Evolutionary conservation across 64 coral and sea anemone genomes (phyloP).

Genomic region (Stylophora pistillata): DNA sequence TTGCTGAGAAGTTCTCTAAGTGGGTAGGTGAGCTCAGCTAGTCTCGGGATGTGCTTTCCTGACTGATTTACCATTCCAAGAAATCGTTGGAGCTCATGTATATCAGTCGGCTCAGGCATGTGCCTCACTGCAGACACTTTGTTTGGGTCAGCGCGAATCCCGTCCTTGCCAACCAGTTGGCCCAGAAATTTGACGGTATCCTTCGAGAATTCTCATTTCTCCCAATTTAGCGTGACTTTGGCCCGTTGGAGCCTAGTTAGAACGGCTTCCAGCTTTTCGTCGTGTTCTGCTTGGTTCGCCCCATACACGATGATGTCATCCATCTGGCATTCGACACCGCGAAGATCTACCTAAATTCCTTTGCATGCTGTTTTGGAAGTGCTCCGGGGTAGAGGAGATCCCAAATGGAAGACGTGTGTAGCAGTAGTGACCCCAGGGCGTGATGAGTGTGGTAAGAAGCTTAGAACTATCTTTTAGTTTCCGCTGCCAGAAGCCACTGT

Average conservation of each 20-base stretch:
- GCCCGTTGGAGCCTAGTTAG: too few relatives aligned
- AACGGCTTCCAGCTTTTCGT: slow-evolving; percentile 33
- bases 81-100: slow-evolving; percentile 40
- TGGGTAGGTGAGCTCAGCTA: slow-evolving; percentile 55
- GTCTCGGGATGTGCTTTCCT: slow-evolving; percentile 44
- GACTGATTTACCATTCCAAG: slow-evolving; percentile 56
- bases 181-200: slow-evolving; percentile 41
- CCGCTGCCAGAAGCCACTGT: slow-evolving; percentile 31
- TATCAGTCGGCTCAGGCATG: slow-evolving; percentile 34
- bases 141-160: slow-evolving; percentile 23
- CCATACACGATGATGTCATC: slow-evolving; percentile 29
- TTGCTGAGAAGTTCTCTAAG: slow-evolving; percentile 42
- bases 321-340: slow-evolving; percentile 3
- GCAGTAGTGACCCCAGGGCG: slow-evolving; percentile 16
- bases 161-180: slow-evolving; percentile 45
- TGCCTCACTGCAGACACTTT: slow-evolving; percentile 42
- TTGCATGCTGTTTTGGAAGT: slow-evolving; percentile 29
- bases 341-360: background rate
- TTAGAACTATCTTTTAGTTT: slow-evolving; percentile 2
- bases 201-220: slow-evolving; percentile 44
- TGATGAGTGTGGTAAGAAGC: slow-evolving; percentile 19
- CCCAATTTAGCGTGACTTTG: slow-evolving; percentile 11
- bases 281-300: slow-evolving; percentile 19
- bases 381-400: slow-evolving; percentile 19
- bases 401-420: slow-evolving; percentile 45